A percentile compares a stretch with the other conserved stretches of the same genome.
Evolutionary conservation across 2,113 vertebrate genomes (phyloP).

Genomic region (Aleadryas rufinucha): DNA sequence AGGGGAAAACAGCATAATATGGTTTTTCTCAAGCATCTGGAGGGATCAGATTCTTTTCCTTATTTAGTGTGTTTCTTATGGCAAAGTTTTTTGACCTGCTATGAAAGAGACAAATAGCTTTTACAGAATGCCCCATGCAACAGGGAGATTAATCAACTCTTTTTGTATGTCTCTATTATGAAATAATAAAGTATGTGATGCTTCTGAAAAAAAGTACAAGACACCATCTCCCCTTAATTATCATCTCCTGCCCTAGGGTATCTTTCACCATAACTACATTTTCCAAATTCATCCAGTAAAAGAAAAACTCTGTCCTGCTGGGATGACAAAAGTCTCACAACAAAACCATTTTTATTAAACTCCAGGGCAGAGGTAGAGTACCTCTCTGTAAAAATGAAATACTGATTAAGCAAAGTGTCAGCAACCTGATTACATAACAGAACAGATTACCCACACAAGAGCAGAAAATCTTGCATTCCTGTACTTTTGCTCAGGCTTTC

Average conservation of each 20-base stretch:
- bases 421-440: not conserved
- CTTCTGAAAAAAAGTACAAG: not conserved
- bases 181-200: not conserved
- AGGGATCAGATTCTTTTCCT: not conserved
- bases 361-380: not conserved
- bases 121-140: not conserved
- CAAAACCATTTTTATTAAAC: not conserved
- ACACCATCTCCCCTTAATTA: not conserved
- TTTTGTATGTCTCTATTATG: not conserved
- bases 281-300: not conserved
- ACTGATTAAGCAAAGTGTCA: not conserved
- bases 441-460: not conserved
- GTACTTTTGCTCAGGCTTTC: not conserved
- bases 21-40: not conserved
- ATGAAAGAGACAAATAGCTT: not conserved
- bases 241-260: not conserved
- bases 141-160: not conserved
- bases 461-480: not conserved
- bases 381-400: not conserved
- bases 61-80: not conserved
- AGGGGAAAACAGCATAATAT: not conserved
- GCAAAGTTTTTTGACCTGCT: not conserved
- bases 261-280: not conserved
- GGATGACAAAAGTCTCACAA: not conserved
- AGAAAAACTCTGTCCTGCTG: not conserved